Conservation (phyloP, 2,797 vertebrate genomes). For the Menidia menidia region DNA sequence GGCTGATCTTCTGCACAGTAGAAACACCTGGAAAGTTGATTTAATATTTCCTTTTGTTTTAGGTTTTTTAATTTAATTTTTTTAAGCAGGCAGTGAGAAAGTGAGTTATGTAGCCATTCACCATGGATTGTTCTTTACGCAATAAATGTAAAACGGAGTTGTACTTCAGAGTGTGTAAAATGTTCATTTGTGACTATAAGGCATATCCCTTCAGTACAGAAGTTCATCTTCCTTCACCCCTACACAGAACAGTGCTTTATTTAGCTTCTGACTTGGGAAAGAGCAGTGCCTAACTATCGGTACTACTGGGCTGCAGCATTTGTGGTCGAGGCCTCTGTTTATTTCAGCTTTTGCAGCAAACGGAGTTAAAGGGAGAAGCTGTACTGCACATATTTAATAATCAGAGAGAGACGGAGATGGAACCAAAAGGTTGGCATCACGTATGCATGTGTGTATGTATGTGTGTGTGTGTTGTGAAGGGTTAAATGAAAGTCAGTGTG, state of each 20-base stretch:
- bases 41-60: too few species aligned
- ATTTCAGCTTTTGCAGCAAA: slow-evolving; percentile 35
- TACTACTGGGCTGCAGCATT: slow-evolving; percentile 23
- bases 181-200: slow-evolving; percentile 4
- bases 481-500: slow-evolving; percentile 85
- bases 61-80: too few species aligned
- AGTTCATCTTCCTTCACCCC: not conserved
- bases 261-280: not conserved
- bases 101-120: too few species aligned
- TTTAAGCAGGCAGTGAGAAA: too few species aligned
- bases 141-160: slow-evolving; percentile 21
- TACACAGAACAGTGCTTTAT: slow-evolving; percentile 8
- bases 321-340: slow-evolving; percentile 31
- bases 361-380: slow-evolving; percentile 26
- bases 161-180: slow-evolving; percentile 14
- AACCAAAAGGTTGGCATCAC: slow-evolving; percentile 34
- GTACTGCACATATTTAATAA: slow-evolving; percentile 15
- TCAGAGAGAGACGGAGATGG: slow-evolving; percentile 26
- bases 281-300: slow-evolving; percentile 19
- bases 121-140: too few species aligned
- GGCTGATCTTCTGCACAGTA: too few species aligned
- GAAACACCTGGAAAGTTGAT: too few species aligned
- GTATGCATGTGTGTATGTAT: slow-evolving; percentile 46
- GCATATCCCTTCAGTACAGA: slow-evolving; percentile 4
- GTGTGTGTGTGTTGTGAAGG: slow-evolving; percentile 63